Conservation (phyloP, 1,140 invertebrate species). For the Pogonomyrmex barbatus region DNA sequence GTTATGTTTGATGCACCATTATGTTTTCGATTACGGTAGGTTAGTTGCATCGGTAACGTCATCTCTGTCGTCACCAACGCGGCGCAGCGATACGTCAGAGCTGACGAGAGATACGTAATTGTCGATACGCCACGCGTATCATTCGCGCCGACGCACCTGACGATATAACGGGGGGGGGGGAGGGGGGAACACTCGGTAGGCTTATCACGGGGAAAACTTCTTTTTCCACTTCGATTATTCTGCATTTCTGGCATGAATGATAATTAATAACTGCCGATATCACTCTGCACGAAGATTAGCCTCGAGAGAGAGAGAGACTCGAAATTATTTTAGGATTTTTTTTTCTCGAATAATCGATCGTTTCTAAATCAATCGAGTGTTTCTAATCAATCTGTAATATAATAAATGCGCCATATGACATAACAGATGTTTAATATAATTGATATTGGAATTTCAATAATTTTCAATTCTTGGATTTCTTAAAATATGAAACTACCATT, state of each 20-base stretch:
- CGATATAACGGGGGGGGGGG: too few relatives aligned
- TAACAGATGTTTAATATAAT: not conserved
- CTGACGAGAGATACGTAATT: not conserved
- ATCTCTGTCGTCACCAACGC: constrained; percentile 40
- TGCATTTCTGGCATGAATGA: not conserved
- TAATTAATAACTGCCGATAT: constrained; percentile 10
- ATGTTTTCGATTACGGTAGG: constrained; percentile 84
- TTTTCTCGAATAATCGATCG: not conserved
- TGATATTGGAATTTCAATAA: not conserved
- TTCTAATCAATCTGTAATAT: not conserved
- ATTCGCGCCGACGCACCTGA: not conserved
- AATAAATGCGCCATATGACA: not conserved
- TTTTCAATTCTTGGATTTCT: not conserved
- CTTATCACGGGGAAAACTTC: not conserved
- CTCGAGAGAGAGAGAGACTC: not conserved
- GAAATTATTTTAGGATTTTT: not conserved
- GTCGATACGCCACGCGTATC: not conserved
- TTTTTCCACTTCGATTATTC: too few relatives aligned
- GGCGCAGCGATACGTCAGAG: constrained; percentile 48
- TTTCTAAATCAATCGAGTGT: too few relatives aligned
- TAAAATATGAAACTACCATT: not conserved
- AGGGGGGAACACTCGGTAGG: not conserved
- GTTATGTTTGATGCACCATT: constrained; percentile 86
- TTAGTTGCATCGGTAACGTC: constrained; percentile 84
- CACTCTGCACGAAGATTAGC: not conserved